These are phyloP conservation scores for Ditylenchus dipsaci DNA, from an alignment of 1,140 invertebrate genomes.

Conservation along the genomic window DNA sequence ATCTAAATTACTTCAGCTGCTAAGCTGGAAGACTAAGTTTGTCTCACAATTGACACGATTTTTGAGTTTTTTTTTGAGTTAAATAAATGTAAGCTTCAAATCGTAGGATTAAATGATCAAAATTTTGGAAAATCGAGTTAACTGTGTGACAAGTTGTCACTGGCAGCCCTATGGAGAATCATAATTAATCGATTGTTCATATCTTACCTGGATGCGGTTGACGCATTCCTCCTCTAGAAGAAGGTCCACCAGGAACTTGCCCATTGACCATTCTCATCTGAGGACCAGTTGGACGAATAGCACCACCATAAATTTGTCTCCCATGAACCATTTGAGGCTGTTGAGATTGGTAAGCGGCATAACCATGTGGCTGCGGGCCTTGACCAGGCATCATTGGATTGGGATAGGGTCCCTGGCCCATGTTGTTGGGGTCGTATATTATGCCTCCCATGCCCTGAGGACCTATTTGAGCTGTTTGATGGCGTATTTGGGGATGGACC, in stretches of 20 bases:
- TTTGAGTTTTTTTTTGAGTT: too few species aligned
- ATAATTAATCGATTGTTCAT: too few species aligned
- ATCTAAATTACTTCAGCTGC: too few species aligned
- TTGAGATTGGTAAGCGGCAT: background rate
- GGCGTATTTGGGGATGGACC: slow-evolving; percentile 22
- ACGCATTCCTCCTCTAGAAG: background rate
- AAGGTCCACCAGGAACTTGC: background rate
- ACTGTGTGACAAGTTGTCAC: too few species aligned
- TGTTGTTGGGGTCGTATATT: background rate
- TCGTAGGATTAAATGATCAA: too few species aligned
- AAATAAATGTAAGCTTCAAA: too few species aligned
- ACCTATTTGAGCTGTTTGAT: slow-evolving; percentile 7
- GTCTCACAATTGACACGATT: too few species aligned
- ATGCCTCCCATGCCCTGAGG: background rate
- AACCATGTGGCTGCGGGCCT: background rate
- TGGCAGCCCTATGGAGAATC: too few species aligned
- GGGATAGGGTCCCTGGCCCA: slow-evolving; percentile 1
- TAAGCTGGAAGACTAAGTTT: too few species aligned
- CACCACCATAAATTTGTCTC: background rate
- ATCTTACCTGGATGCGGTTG: slow-evolving; percentile 6
- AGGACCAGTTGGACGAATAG: background rate
- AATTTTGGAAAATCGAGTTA: too few species aligned
- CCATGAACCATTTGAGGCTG: background rate
- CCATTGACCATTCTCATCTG: background rate
- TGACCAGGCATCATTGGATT: slow-evolving; percentile 19